Conservation (phyloP, 2,888 invertebrate genomes). For the Melieria crassipennis region DNA sequence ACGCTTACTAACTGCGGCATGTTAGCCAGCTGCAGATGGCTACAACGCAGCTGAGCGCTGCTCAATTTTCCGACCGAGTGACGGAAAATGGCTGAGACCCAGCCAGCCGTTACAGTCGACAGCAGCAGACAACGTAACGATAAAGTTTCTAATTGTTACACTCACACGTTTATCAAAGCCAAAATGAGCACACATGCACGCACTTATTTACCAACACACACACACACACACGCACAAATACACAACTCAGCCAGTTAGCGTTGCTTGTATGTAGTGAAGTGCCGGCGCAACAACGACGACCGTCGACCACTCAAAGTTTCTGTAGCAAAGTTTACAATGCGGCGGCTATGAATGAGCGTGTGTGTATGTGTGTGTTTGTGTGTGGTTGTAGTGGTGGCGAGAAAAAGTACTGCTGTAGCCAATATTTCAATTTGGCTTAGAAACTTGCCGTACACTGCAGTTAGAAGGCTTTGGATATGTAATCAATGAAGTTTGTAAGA, state of each 20-base stretch:
- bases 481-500: slow-evolving; percentile 12
- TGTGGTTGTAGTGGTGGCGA: not conserved
- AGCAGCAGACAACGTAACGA: slow-evolving; percentile 2
- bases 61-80: no score
- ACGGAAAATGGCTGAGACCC: no score
- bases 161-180: slow-evolving; percentile 29
- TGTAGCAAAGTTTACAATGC: not conserved
- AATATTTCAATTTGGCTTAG: slow-evolving; percentile 24
- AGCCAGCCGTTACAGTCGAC: no score
- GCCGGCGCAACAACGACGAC: not conserved
- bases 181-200: slow-evolving; percentile 24
- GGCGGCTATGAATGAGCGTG: not conserved
- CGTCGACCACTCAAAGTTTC: not conserved
- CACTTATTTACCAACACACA: not conserved
- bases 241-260: no score
- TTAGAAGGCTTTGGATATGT: slow-evolving; percentile 4
- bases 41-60: no score
- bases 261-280: no score
- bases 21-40: no score
- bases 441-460: slow-evolving; percentile 2
- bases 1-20: no score
- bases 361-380: not conserved
- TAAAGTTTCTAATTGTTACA: slow-evolving; percentile 32
- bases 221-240: not conserved
- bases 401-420: slow-evolving; percentile 2